Percentiles rank a stretch among this genome's conserved stretches.
Conservation (phyloP, 2,797 vertebrate genomes). For the Tachyglossus aculeatus region DNA sequence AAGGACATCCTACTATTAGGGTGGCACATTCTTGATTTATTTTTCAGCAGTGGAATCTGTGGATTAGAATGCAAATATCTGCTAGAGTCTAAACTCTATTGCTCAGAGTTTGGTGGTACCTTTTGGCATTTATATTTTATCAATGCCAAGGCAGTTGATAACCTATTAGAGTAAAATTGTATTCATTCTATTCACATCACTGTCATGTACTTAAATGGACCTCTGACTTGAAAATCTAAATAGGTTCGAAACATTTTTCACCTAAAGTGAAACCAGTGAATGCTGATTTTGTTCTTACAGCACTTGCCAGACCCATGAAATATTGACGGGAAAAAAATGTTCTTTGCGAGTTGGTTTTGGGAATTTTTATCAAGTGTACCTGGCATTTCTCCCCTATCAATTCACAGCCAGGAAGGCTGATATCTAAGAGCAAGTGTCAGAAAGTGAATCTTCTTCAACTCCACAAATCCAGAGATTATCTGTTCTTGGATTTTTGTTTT, state of each 20-base stretch:
- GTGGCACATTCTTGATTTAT: no score
- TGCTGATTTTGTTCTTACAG: constrained; percentile 21
- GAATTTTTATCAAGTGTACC: constrained; percentile 18
- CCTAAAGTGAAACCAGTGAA: constrained; percentile 7
- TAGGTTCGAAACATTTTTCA: constrained; percentile 42
- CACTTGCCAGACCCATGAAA: constrained; percentile 5
- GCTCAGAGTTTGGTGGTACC: constrained; percentile 39
- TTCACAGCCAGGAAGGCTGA: not conserved
- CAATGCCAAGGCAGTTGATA: constrained; percentile 33
- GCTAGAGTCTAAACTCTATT: not conserved
- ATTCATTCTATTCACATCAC: constrained; percentile 30
- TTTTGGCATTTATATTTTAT: constrained; percentile 56
- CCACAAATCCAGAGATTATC: not conserved
- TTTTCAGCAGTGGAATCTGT: no score
- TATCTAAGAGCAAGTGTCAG: not conserved
- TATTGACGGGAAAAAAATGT: constrained; percentile 20
- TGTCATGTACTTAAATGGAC: not conserved
- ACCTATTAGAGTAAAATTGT: constrained; percentile 26
- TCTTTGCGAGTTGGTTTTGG: not conserved
- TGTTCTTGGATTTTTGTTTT: no score
- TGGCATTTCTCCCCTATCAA: not conserved
- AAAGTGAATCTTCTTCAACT: not conserved
- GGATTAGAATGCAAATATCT: no score
- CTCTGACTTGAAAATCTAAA: constrained; percentile 36
- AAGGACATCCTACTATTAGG: no score